phyloP scores from a whole-genome alignment of 2,113 vertebrate species.

The Podarcis cretensis region DNA sequence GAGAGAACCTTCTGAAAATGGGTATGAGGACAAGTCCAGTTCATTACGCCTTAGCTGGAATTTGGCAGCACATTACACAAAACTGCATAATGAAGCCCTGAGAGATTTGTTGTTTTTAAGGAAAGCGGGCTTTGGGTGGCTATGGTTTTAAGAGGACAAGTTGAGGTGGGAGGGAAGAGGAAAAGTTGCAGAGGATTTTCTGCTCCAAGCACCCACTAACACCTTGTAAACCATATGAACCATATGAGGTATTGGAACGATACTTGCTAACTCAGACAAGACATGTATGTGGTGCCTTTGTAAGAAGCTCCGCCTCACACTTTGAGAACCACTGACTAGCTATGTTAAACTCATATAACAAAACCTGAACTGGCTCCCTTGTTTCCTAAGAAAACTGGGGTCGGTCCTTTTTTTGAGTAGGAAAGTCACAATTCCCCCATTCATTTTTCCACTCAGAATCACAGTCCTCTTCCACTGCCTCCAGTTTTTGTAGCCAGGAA shows the following conservation, averaged over 20 bases:
- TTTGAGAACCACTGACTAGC: too few relatives aligned
- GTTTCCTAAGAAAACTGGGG: too few relatives aligned
- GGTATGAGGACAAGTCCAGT: not conserved
- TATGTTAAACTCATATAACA: too few relatives aligned
- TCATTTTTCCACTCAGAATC: not conserved
- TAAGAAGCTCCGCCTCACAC: too few relatives aligned
- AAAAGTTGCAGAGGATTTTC: not conserved
- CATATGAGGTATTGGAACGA: not conserved
- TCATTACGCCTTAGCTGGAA: conserved; percentile 25
- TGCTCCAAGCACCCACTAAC: not conserved
- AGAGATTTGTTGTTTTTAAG: not conserved
- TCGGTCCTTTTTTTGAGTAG: not conserved
- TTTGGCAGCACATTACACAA: not conserved
- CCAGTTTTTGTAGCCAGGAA: not conserved
- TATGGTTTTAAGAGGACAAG: not conserved
- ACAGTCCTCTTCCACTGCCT: not conserved
- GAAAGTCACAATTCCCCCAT: not conserved
- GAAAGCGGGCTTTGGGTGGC: not conserved
- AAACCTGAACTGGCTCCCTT: too few relatives aligned
- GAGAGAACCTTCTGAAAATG: not conserved
- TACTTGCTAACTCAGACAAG: too few relatives aligned
- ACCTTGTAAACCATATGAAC: not conserved
- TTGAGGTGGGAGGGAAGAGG: not conserved
- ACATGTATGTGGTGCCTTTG: too few relatives aligned
- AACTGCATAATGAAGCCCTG: not conserved